phyloP scores from a whole-genome alignment of 2,113 vertebrate species.

The Scolopax mira region DNA sequence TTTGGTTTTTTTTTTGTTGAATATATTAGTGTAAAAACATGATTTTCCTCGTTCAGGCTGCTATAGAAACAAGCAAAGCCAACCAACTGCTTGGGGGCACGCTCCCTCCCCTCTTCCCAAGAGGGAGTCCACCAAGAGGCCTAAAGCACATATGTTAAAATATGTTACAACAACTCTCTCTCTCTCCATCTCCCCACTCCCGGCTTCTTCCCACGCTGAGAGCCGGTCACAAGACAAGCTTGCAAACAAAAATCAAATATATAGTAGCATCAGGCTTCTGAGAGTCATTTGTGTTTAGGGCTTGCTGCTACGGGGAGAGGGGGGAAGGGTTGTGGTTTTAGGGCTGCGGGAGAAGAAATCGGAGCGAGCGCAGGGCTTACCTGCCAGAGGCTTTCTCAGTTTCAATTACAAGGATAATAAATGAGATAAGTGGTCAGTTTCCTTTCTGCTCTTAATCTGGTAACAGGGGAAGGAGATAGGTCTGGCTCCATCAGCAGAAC shows the following conservation, averaged over 20 bases:
- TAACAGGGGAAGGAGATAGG: background rate
- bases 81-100: slow-evolving; percentile 59
- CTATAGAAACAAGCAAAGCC: slow-evolving; percentile 71
- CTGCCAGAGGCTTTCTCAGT: slow-evolving; percentile 56
- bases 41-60: slow-evolving; percentile 63
- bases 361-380: slow-evolving; percentile 37
- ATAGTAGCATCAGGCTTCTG: slow-evolving; percentile 52
- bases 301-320: background rate
- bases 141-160: slow-evolving; percentile 53
- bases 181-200: slow-evolving; percentile 4
- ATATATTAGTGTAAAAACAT: slow-evolving; percentile 72
- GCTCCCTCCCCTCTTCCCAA: slow-evolving; percentile 16
- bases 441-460: no score
- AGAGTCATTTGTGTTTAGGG: background rate
- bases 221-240: slow-evolving; percentile 69
- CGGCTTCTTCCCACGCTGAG: slow-evolving; percentile 64
- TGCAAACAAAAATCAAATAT: slow-evolving; percentile 71
- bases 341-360: background rate
- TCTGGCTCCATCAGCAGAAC: slow-evolving; percentile 16
- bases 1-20: slow-evolving; percentile 40
- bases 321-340: background rate
- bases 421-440: slow-evolving; percentile 50
- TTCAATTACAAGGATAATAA: slow-evolving; percentile 64
- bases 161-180: slow-evolving; percentile 29
- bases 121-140: slow-evolving; percentile 56